Percentiles rank a stretch among this genome's conserved stretches.
These are phyloP conservation scores for Trialeurodes vaporariorum DNA, from an alignment of 1,140 invertebrate species.

Conservation along the genomic window DNA sequence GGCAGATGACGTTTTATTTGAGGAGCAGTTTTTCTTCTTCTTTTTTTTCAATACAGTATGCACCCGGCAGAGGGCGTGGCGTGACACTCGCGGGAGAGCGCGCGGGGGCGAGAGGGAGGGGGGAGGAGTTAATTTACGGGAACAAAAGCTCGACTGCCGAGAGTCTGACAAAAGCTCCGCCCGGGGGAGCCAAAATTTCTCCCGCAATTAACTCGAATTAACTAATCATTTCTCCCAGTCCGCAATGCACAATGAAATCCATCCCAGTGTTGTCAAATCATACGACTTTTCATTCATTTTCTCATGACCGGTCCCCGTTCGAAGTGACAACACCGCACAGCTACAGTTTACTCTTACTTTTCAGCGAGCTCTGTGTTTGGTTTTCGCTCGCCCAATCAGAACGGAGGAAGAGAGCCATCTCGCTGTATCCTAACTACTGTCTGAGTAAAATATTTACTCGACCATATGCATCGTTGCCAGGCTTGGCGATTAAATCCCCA, in stretches of 20 bases:
- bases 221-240: not conserved
- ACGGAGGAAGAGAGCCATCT: too few species aligned
- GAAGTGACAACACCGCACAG: too few species aligned
- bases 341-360: too few species aligned
- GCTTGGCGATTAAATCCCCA: too few species aligned
- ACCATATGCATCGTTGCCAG: too few species aligned
- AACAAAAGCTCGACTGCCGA: not conserved
- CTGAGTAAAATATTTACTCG: too few species aligned
- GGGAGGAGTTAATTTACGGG: not conserved
- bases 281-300: too few species aligned
- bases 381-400: too few species aligned
- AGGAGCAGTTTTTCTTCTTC: not conserved
- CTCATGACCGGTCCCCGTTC: too few species aligned
- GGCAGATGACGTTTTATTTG: not conserved
- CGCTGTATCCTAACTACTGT: too few species aligned
- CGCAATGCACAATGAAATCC: not conserved
- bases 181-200: not conserved
- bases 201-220: not conserved
- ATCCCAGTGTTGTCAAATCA: too few species aligned
- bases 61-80: not conserved
- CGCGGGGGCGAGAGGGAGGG: not conserved
- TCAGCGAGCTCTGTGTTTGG: too few species aligned
- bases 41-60: not conserved
- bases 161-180: not conserved
- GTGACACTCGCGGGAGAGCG: not conserved